These are phyloP conservation scores for Aphelenchoides besseyi DNA, from an alignment of 1,140 invertebrate genomes.

Conservation along the genomic window DNA sequence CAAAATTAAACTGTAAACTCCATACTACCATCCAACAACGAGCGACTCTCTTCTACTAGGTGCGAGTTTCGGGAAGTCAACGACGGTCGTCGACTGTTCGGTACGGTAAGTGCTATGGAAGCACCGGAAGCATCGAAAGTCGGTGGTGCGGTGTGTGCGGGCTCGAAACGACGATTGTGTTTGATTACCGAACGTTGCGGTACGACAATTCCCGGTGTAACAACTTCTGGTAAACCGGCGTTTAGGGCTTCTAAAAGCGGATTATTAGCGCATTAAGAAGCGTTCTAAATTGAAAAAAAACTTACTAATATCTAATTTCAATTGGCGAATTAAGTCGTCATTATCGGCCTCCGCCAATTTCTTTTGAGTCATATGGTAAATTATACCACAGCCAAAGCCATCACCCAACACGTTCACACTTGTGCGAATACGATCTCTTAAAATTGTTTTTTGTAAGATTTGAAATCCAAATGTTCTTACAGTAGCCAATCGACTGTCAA, in stretches of 20 bases:
- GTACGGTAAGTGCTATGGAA: background rate
- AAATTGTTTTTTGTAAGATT: constrained; percentile 55
- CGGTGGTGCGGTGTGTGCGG: constrained; percentile 2
- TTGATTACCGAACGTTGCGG: background rate
- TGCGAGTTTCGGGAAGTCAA: constrained; percentile 15
- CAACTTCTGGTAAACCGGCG: constrained; percentile 31
- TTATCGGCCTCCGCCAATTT: constrained; percentile 62
- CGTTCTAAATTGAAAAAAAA: constrained; percentile 12
- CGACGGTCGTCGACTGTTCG: constrained; percentile 8
- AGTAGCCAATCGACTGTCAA: constrained; percentile 92
- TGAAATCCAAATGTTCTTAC: constrained; percentile 67
- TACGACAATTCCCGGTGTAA: constrained; percentile 14
- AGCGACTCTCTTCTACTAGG: constrained; percentile 47
- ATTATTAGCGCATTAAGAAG: too few relatives aligned
- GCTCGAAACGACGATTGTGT: constrained; percentile 1
- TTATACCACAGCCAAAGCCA: constrained; percentile 77
- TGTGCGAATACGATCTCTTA: constrained; percentile 88
- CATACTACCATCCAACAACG: constrained; percentile 47
- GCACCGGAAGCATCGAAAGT: background rate
- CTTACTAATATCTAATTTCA: constrained; percentile 46
- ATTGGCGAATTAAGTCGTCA: constrained; percentile 45
- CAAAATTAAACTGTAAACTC: constrained; percentile 45
- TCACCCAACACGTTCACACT: constrained; percentile 81
- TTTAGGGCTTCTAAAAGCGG: constrained; percentile 29
- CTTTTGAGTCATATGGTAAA: constrained; percentile 68